phyloP scores from a whole-genome alignment of 2,113 vertebrate genomes.

The Mungos mungo region DNA sequence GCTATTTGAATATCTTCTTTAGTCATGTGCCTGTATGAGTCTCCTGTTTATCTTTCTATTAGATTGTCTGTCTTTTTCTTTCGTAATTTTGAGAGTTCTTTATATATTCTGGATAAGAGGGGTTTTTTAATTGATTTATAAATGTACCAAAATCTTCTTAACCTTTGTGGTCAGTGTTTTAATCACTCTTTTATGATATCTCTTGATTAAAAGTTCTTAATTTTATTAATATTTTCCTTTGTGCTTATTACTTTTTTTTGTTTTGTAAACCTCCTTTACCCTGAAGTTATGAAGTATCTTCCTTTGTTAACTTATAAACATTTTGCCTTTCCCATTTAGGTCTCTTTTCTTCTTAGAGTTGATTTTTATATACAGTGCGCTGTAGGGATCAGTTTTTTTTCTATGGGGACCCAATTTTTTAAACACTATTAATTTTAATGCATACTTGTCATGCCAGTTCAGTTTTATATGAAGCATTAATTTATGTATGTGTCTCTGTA shows the following conservation, averaged over 20 bases:
- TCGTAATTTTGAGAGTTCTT: neutral
- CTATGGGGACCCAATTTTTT: neutral
- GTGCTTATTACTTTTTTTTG: neutral
- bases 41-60: neutral
- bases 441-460: neutral
- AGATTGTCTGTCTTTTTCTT: neutral
- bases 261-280: slow-evolving; percentile 3
- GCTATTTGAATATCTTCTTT: neutral
- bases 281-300: neutral
- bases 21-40: neutral
- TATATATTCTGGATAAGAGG: slow-evolving; percentile 1
- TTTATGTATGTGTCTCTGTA: neutral
- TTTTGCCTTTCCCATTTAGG: neutral
- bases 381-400: neutral
- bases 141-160: neutral
- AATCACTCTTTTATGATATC: neutral
- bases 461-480: neutral
- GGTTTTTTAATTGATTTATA: neutral
- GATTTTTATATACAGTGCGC: neutral
- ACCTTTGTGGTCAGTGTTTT: neutral
- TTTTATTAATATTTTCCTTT: neutral
- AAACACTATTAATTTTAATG: neutral
- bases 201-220: neutral
- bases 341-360: neutral
- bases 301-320: neutral